Conservation (phyloP, 1,140 invertebrate genomes). For the Dryas iulia region DNA sequence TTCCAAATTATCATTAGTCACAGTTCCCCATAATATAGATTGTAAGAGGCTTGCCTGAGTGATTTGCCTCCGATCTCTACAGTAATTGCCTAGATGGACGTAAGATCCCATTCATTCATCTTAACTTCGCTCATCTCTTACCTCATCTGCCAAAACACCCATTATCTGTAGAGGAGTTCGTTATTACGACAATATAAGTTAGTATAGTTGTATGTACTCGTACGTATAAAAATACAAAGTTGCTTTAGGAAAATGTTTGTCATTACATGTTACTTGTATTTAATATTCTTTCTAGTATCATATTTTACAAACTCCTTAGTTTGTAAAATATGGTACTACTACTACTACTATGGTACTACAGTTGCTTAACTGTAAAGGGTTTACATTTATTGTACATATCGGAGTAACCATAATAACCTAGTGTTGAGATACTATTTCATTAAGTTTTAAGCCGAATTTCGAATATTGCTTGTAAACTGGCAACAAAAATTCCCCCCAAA, state of each 20-base stretch:
- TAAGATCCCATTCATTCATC: conserved; percentile 36
- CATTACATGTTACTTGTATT: too few species aligned
- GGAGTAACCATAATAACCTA: too few species aligned
- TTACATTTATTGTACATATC: too few species aligned
- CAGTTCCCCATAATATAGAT: conserved; percentile 27
- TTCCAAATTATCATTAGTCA: conserved; percentile 36
- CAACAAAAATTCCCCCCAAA: too few species aligned
- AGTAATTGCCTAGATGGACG: conserved; percentile 33
- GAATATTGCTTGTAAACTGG: too few species aligned
- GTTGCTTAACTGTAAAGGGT: too few species aligned
- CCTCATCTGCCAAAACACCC: conserved; percentile 31
- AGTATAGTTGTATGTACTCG: not conserved
- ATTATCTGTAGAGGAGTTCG: conserved; percentile 25
- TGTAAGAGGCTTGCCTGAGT: conserved; percentile 30
- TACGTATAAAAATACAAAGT: too few species aligned
- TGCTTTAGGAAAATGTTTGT: not conserved
- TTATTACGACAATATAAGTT: conserved; percentile 12
- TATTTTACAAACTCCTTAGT: too few species aligned
- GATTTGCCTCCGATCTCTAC: conserved; percentile 35
- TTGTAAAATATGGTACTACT: too few species aligned
- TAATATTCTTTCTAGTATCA: not conserved
- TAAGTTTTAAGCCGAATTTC: too few species aligned
- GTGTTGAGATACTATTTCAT: too few species aligned
- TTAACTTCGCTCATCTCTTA: conserved; percentile 33
- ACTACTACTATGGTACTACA: too few species aligned